Evolutionary conservation across 2,797 vertebrate species (phyloP), one percentile per base, ranked within the genome.

Genomic region (Anas capensis): DNA sequence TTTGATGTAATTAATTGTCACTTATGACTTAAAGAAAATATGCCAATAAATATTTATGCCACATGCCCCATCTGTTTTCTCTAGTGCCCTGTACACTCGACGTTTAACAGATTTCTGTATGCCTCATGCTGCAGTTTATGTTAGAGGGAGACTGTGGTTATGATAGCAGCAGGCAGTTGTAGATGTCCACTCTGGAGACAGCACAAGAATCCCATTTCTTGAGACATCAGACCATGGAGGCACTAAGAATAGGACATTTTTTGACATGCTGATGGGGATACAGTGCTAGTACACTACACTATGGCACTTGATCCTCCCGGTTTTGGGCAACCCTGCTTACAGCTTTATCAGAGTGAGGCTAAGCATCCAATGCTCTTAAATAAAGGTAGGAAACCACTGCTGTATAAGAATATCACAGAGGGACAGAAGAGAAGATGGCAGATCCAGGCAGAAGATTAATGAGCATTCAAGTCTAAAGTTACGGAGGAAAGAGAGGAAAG

Each of bases 31-130:
- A 95, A 92, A 91, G 88, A 96, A 96, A 95, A 97, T 82, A 86
- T 70, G 93, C 57, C 93, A 94, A 96, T 96, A 96, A 94, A 95
- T 96, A 97, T 96, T 96, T 94, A 95, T 95, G 89, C 61, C 79
- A 81, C 62, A 68, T 34, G 49, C 53, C 69, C 86, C 86, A 92
- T 79, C 86, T 96, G 86, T 82, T 95, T 68, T 75, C 78, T 90
- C 85, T 2, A 7, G 51, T 58, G 75, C 75, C 36, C 60, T 38
- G 38, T 56, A 80, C 23, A 86, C 44, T 86, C 88, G 51, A 73
- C 12, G 44, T 75, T 95, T 89, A 91, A 80, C 61, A 82, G 57
- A 90, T 79, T 88, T 70, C 85, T 88, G 4, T 4, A 21, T 92
- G 73, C 76, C 34, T 92, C 77, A 80, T 7, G 7, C 60, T 54